Base-by-base conservation (phyloP, 2,888 invertebrate species). In the Xestia ashworthii region DNA sequence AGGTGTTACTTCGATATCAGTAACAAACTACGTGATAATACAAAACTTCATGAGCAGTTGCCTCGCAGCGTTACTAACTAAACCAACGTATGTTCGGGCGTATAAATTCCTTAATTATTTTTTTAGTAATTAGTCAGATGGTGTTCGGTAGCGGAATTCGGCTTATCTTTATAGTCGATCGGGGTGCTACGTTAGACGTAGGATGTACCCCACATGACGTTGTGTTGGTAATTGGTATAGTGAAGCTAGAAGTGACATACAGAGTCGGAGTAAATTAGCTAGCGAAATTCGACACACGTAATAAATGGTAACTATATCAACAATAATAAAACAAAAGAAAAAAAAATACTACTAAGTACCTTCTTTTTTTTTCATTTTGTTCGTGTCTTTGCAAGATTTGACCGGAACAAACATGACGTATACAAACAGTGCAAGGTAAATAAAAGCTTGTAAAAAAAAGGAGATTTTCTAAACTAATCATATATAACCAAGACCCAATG, bases 101-200 rank as follows among this genome's bases (percentile, higher is more conserved):
- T 86, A 88, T 82, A 88, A 91, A 90, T 90, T 90, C 88, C 88
- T 90, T 91, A 92, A 91, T 92, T 92, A 91, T 92, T 93, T 92
- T 76, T 95, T 94, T 94, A 95, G 95, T 95, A 95, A 95, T 95
- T 95, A 95, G 93, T 85, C 90, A 89, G 90, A 93, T 92, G 93
- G 93, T 94, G 94, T 93, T 93, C 93, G 91, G 95, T 94, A 93
- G 95, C 93, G 93, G 93, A 92, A 93, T 94, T 91, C 79, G 77
- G 78, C 69, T 92, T 95, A 96, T 96, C 96, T 96, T 95, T 95
- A 96, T 94, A 91, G 95, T 88, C 91, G 91, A 96, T 96, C 96
- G 88, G 76, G 91, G 92, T 86, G 88, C 88, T 94, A 93, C 91
- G 91, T 94, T 91, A 93, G 89, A 87, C 86, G 91, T 91, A 89